Conservation (phyloP, 2,888 invertebrate species). For the Diadegma fenestrale region DNA sequence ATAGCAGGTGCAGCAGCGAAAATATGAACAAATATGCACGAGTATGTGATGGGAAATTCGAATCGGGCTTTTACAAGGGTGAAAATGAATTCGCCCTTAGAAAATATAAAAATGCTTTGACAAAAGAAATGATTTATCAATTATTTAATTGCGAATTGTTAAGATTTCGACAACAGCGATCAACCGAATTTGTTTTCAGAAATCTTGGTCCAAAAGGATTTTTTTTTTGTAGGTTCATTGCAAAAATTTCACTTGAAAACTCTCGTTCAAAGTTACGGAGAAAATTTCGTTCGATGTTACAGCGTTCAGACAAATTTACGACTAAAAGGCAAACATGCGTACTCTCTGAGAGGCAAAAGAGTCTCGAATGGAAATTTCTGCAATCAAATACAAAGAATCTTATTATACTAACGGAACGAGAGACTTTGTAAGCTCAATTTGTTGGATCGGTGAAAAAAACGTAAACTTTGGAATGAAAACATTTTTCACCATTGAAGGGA, state of each 20-base stretch:
- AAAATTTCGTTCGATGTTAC: neutral
- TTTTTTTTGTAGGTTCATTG: neutral
- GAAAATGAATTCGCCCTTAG: neutral
- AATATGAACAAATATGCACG: neutral
- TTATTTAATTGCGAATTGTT: neutral
- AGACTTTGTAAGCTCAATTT: neutral
- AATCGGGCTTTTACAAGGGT: neutral
- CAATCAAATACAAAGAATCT: conserved; percentile 11
- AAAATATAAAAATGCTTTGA: neutral
- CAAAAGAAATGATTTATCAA: neutral
- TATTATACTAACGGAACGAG: neutral
- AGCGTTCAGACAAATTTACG: neutral
- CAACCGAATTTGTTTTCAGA: neutral
- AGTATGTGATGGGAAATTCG: neutral
- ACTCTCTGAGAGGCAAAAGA: neutral
- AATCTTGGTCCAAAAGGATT: neutral
- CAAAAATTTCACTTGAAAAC: neutral
- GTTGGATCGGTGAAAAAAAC: neutral
- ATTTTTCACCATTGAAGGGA: neutral
- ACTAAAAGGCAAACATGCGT: neutral
- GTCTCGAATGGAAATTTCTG: conserved; percentile 8
- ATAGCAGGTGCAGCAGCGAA: neutral
- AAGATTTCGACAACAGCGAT: neutral
- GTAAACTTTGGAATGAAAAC: neutral
- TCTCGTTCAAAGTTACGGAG: neutral